Percentiles rank a stretch among this genome's conserved stretches.
These are phyloP conservation scores for Daptonema setosum DNA, from an alignment of 2,888 invertebrate genomes.

Conservation along the genomic window DNA sequence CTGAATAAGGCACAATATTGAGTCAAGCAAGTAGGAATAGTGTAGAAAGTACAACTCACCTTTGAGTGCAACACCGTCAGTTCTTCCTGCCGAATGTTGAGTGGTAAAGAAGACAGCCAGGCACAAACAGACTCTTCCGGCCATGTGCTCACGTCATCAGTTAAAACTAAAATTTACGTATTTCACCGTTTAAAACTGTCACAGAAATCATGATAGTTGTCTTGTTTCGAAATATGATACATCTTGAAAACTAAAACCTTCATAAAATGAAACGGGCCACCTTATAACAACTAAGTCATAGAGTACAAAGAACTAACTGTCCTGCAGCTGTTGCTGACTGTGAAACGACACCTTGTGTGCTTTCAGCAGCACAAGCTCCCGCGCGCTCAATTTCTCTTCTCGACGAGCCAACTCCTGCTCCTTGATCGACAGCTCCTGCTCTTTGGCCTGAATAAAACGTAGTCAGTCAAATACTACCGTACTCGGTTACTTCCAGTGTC, in stretches of 20 bases:
- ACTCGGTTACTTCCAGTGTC: no score
- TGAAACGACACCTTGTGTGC: no score
- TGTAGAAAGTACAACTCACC: no score
- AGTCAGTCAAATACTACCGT: no score
- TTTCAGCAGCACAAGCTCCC: background rate
- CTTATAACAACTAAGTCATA: no score
- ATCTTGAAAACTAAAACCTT: no score
- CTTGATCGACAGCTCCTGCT: background rate
- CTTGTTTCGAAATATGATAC: background rate
- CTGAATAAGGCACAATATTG: slow-evolving; percentile 7
- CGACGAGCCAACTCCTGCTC: background rate
- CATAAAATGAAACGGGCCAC: no score
- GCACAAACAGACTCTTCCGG: slow-evolving; percentile 1
- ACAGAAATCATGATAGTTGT: background rate
- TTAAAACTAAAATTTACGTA: background rate
- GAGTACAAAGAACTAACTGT: no score
- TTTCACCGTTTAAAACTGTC: background rate
- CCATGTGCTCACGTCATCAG: slow-evolving; percentile 2
- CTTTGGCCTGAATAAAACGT: background rate
- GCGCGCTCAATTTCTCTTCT: slow-evolving; percentile 4
- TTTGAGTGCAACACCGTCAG: background rate
- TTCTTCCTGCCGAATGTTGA: background rate
- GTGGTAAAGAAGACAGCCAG: slow-evolving; percentile 8
- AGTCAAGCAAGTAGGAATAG: background rate
- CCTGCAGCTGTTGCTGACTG: background rate